Conservation (phyloP, 2,888 invertebrate genomes). For the Amiota minor region DNA sequence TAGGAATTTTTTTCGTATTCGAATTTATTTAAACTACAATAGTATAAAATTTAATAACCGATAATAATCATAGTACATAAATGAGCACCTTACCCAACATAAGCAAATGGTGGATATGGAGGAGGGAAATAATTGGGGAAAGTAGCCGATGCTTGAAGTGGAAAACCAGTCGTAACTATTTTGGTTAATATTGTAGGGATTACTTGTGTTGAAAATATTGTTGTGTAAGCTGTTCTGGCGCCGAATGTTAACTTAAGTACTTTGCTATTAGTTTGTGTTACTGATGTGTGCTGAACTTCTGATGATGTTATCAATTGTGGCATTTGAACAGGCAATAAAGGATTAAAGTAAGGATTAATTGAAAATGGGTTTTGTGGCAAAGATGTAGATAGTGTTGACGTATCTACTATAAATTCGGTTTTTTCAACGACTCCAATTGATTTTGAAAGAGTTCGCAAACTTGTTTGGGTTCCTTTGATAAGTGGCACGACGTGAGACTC, state of each 20-base stretch:
- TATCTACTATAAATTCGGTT: constrained; percentile 85
- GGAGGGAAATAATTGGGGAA: constrained; percentile 86
- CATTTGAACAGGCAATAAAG: constrained; percentile 76
- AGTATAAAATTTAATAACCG: no score
- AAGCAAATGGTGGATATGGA: constrained; percentile 84
- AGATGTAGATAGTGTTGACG: constrained; percentile 80
- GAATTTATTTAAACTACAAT: no score
- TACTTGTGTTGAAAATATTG: constrained; percentile 86
- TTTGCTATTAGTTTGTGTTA: constrained; percentile 86
- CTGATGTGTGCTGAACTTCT: constrained; percentile 84
- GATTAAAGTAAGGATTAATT: constrained; percentile 71
- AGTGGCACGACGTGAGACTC: constrained; percentile 88
- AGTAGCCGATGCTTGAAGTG: constrained; percentile 80
- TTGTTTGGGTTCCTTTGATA: constrained; percentile 83
- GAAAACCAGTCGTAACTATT: constrained; percentile 85
- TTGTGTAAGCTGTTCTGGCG: constrained; percentile 91
- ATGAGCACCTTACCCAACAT: constrained; percentile 77
- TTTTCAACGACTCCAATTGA: constrained; percentile 85
- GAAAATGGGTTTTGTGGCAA: constrained; percentile 72
- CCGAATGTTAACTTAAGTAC: constrained; percentile 90
- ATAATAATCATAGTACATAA: no score
- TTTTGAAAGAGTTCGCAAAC: constrained; percentile 85
- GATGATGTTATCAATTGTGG: constrained; percentile 87
- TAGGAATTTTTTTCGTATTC: no score
- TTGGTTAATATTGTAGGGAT: constrained; percentile 89